A percentile compares a stretch with the other conserved stretches of the same genome.
These are phyloP conservation scores for Pleuronectes platessa DNA, from an alignment of 2,113 vertebrate genomes.

Conservation along the genomic window DNA sequence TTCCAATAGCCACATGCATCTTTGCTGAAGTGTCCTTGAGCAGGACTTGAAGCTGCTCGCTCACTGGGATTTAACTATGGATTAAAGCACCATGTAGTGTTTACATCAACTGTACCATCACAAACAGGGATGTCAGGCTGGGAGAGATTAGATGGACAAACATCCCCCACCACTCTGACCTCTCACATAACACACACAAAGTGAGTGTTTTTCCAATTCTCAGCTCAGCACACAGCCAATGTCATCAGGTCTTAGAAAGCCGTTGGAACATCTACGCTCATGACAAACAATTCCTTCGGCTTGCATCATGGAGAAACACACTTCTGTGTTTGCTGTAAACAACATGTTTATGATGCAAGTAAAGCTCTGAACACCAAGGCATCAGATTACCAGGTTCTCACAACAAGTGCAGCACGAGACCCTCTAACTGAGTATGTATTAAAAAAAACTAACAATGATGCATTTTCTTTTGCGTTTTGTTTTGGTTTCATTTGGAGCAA, in stretches of 20 bases:
- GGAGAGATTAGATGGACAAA: constrained; percentile 10
- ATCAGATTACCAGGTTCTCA: too few relatives aligned
- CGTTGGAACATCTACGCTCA: not conserved
- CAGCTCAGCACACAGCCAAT: not conserved
- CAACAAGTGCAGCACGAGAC: too few relatives aligned
- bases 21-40: constrained; percentile 13
- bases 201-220: not conserved
- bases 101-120: not conserved
- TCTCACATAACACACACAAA: not conserved
- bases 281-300: not conserved
- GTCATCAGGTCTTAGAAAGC: not conserved
- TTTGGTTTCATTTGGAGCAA: too few relatives aligned
- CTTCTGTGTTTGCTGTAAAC: not conserved
- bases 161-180: not conserved
- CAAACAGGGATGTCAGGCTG: not conserved
- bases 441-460: too few relatives aligned
- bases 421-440: too few relatives aligned
- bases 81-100: not conserved
- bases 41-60: not conserved
- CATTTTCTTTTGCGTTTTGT: too few relatives aligned
- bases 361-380: not conserved
- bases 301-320: not conserved
- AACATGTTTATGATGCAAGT: not conserved
- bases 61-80: not conserved
- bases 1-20: not conserved